Evolutionary conservation across 2,113 vertebrate species (phyloP), one percentile per base, ranked within the genome.

Genomic region (Muscicapa adusta): DNA sequence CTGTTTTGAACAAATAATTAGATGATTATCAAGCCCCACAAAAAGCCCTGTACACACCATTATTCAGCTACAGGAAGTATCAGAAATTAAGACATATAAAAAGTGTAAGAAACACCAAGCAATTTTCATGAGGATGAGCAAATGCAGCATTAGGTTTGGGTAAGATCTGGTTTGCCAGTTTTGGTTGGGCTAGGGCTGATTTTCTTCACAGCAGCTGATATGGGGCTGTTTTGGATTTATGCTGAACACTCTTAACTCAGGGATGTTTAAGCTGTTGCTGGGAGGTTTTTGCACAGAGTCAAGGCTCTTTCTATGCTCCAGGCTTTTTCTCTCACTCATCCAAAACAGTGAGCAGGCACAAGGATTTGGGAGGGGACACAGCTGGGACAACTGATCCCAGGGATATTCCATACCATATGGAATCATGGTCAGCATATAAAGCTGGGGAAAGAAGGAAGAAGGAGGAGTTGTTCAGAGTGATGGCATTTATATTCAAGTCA

Each of bases 381-480:
- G 29, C 25, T 23, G 31, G 34, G 40, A 68, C 20, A 82, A n/a
- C 34, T 34, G 61, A 61, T 4, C 25, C 17, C 38, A 54, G 9
- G 8, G 11, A 53, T 26, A 89, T 31, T 28, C 29, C 29, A 74
- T 8, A 31, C 7, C 14, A 24, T 8, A 54, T 8, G n/a, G 54
- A 26, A 60, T 34, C 20, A 75, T 5, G 34, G 14, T 34, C n/a
- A 54, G 38, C 40, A 82, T 34, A 47, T 47, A 68, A 54, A 68
- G 8, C 2, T 12, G 12, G 20, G n/a, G 9, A 18, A 68, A 75
- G 12, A 53, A 54, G n/a, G 5, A 68, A 61, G 16, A 65, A 66
- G 14, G 19, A 8, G 1, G 23, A 4, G 19, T 31, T 0, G 0
- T 34, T 31, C 3, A 18, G 20, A 67, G 20, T 47, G 24, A 68